Evolutionary conservation across 2,888 invertebrate species (phyloP), one percentile per base, ranked within the genome.

Genomic region (Drepanosiphum platanoidis): DNA sequence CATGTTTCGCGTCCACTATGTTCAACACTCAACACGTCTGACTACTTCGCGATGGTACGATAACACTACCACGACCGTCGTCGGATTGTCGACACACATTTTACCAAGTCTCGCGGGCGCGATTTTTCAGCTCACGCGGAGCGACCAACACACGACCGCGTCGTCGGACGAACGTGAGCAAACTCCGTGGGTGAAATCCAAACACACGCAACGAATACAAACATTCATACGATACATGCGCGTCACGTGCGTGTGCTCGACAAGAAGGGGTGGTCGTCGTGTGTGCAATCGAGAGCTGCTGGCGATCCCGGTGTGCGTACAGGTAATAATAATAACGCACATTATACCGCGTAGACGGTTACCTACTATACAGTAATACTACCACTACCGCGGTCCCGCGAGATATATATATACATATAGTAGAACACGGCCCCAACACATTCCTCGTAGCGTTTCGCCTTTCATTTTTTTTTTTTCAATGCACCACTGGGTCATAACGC

Each of bases 401-500:
- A 68, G 22, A 18, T n/a, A n/a, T n/a, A n/a, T n/a, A n/a, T n/a
- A n/a, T 13, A 64, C 36, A 39, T 22, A 15, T 58, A 30, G n/a
- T 70, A 46, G 64, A 46, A 78, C 66, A 66, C 11, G 52, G 52
- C 22, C 5, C 72, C 0, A 30, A 61, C n/a, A 15, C 80, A 39
- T 81, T 81, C 81, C 71, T 30, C 58, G 32, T 39, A 8, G 70
- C 58, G 58, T 71, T 71, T 81, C 46, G 58, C 81, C 81, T 81
- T 81, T 81, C 81, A 71, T 71, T 61, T 81, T 61, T 72, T 72
- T 78, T 52, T 78, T 79, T 71, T 22, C 58, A 34, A 34, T 66
- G 68, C 68, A 70, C 22, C 58, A 71, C 71, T 58, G 39, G 58
- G 61, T 72, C 81, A 80, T 71, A 71, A 39, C 39, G 71, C 11